Base-by-base conservation (phyloP, 2,797 vertebrate genomes). In the Myotis pilosus region DNA sequence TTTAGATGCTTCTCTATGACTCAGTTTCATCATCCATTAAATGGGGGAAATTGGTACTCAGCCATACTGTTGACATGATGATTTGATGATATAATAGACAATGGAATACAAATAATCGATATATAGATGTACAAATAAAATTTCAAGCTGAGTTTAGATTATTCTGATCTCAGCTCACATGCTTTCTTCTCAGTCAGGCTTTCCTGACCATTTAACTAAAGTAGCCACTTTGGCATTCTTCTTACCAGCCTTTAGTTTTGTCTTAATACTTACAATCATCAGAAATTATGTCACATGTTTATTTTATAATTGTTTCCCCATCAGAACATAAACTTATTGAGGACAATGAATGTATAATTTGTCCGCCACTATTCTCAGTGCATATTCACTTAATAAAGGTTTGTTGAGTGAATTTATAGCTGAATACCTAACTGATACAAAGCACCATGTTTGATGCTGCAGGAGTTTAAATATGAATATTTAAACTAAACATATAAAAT, bases 151-250 rank as follows among this genome's bases (percentile, higher is more conserved):
- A 85, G 62, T 33, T 4, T n/a, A n/a, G 11, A 57, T 62, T 75
- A 12, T 62, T 0, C 15, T 76, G 4, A 51, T 41, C 5, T 57
- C 8, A 57, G 7, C 25, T 66, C 51, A 33, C 8, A n/a, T 84
- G 38, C 3, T 5, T 5, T 5, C 6, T 44, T 38, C 2, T 62
- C 28, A 44, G 6, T 1, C 1, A 28, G 55, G 8, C 1, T 11
- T 83, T 78, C 28, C 13, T 36, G 28, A 66, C 1, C 20, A 28
- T 6, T 1, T 33, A 38, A 36, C 1, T 36, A 36, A 36, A 64
- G 22, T 55, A 33, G 13, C 5, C 16, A 1, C 28, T 74, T 72
- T 51, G 19, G 3, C 20, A 47, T 10, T 85, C 16, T 93, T 6
- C 8, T 69, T n/a, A 51, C 17, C 2, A 76, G 23, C 3, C 36